Conservation (phyloP, 2,797 vertebrate genomes). For the Acanthornis magna region DNA sequence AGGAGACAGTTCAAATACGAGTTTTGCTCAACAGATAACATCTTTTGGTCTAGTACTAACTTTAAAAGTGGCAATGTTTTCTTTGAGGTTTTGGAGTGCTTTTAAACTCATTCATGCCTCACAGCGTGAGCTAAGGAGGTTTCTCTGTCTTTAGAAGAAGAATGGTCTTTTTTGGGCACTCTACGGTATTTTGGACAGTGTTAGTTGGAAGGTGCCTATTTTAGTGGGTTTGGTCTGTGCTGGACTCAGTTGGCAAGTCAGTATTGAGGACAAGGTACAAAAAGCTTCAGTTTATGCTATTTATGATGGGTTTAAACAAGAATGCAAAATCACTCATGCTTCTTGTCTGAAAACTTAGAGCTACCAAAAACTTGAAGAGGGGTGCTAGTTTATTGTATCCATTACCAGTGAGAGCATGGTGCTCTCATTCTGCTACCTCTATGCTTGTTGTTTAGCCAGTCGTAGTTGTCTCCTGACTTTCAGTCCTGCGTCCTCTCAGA, state of each 20-base stretch:
- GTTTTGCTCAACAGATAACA: background rate
- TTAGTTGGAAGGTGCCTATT: background rate
- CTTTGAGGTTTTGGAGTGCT: background rate
- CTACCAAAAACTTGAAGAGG: background rate
- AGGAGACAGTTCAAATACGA: background rate
- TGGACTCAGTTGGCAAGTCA: background rate
- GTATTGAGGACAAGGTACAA: background rate
- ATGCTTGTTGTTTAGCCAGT: background rate
- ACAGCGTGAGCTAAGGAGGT: background rate
- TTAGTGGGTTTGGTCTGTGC: background rate
- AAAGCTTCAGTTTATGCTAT: background rate
- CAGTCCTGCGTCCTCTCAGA: background rate
- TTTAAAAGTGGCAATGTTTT: background rate
- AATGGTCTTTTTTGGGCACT: background rate
- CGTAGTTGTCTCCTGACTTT: background rate
- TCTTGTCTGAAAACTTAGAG: background rate
- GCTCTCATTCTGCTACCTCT: background rate
- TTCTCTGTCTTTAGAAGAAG: background rate
- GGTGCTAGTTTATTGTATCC: background rate
- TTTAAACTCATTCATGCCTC: background rate
- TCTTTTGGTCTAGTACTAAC: background rate
- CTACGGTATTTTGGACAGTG: background rate
- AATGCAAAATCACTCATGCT: background rate
- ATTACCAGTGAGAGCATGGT: background rate
- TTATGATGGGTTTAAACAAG: background rate